Conservation (phyloP, 2,113 vertebrate species). For the Dunckerocampus dactyliophorus region DNA sequence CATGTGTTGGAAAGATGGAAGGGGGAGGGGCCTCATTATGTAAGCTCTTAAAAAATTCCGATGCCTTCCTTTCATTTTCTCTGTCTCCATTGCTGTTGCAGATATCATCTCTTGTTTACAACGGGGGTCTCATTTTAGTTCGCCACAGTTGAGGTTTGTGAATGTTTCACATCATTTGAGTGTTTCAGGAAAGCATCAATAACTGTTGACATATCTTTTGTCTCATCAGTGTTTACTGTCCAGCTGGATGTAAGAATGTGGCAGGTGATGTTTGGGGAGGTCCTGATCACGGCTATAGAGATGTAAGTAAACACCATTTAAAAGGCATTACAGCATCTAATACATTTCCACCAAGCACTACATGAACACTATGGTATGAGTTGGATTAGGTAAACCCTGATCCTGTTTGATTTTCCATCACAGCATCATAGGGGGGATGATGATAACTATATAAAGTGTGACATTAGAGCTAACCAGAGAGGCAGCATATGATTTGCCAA, state of each 20-base stretch:
- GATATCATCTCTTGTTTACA: slow-evolving; percentile 81
- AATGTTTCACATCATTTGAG: neutral
- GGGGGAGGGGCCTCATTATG: slow-evolving; percentile 12
- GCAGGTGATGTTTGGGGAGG: slow-evolving; percentile 83
- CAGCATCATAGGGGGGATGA: too few species aligned
- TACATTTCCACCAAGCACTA: too few species aligned
- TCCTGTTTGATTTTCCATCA: too few species aligned
- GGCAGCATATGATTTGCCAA: too few species aligned
- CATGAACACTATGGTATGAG: too few species aligned
- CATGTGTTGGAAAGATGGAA: slow-evolving; percentile 21
- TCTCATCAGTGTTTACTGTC: slow-evolving; percentile 78
- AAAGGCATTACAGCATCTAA: neutral
- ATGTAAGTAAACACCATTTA: slow-evolving; percentile 69
- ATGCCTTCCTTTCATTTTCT: neutral
- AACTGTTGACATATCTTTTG: slow-evolving; percentile 13
- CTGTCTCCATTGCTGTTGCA: slow-evolving; percentile 44
- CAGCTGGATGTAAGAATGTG: slow-evolving; percentile 79
- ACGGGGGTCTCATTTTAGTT: slow-evolving; percentile 78
- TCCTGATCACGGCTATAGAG: slow-evolving; percentile 79
- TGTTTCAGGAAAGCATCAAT: neutral
- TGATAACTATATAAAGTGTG: too few species aligned
- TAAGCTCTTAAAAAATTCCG: slow-evolving; percentile 10
- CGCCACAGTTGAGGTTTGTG: slow-evolving; percentile 73
- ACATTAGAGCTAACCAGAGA: too few species aligned
- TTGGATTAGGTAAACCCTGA: too few species aligned